Evolutionary conservation across 2,797 vertebrate genomes (phyloP).

Genomic region (Phoebastria nigripes): DNA sequence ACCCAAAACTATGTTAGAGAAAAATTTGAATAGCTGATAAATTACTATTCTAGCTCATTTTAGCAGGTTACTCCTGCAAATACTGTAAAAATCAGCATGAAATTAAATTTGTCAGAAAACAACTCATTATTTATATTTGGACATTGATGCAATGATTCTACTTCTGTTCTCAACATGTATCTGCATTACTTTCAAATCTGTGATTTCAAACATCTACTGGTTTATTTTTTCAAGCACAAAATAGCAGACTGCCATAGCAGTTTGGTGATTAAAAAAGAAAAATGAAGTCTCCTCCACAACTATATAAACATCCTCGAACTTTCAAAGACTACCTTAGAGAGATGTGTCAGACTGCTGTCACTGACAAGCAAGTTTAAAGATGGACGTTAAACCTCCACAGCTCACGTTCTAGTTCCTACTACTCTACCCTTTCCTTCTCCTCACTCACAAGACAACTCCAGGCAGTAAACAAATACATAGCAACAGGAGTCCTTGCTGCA

Average conservation of each 20-base stretch:
- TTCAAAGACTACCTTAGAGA: neutral
- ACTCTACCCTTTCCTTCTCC: neutral
- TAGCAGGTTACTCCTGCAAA: neutral
- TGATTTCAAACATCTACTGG: neutral
- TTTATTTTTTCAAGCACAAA: neutral
- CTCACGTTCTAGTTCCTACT: neutral
- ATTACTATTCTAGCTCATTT: neutral
- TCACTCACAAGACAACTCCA: neutral
- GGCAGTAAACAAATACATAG: neutral
- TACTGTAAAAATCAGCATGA: neutral
- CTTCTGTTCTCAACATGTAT: neutral
- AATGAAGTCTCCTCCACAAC: neutral
- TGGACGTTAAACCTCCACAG: fast-evolving
- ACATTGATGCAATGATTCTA: neutral
- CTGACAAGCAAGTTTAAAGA: neutral
- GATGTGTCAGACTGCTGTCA: neutral
- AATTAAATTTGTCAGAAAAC: neutral
- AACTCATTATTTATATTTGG: neutral
- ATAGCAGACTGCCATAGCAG: neutral
- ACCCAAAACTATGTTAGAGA: neutral
- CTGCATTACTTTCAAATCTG: neutral
- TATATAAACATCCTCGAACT: neutral
- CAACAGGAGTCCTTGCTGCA: neutral
- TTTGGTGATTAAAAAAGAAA: neutral
- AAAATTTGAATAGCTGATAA: neutral